A percentile compares a stretch with the other conserved stretches of the same genome.
These are phyloP conservation scores for Diorhabda sublineata DNA, from an alignment of 1,140 invertebrate species.

Conservation along the genomic window DNA sequence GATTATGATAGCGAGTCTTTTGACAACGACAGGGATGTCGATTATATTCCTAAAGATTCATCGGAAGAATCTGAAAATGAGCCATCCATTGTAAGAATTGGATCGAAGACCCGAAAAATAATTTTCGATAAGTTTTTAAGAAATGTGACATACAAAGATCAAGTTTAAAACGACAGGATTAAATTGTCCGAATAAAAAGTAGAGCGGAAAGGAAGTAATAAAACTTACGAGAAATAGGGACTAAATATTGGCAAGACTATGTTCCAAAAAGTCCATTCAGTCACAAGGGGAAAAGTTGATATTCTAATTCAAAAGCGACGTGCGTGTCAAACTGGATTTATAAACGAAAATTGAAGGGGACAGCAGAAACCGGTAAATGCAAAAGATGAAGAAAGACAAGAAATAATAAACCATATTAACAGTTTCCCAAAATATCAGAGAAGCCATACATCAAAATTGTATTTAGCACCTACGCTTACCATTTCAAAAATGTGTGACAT, in stretches of 20 bases:
- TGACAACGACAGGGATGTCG: background rate
- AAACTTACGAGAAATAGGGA: background rate
- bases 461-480: background rate
- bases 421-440: slow-evolving; percentile 5
- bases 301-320: background rate
- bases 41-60: slow-evolving; percentile 2
- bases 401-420: background rate
- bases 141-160: background rate
- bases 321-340: slow-evolving; percentile 1
- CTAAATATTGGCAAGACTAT: background rate
- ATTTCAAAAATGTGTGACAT: slow-evolving; percentile 1
- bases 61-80: background rate
- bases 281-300: background rate
- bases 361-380: slow-evolving; percentile 1
- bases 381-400: slow-evolving; percentile 5
- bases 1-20: too few relatives aligned
- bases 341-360: background rate
- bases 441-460: slow-evolving; percentile 5
- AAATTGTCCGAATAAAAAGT: background rate
- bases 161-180: background rate
- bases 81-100: slow-evolving; percentile 1
- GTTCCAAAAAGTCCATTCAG: slow-evolving; percentile 3
- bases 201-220: background rate
- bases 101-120: background rate
- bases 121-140: background rate